phyloP scores from a whole-genome alignment of 2,113 vertebrate species.

The Anarrhichthys ocellatus region DNA sequence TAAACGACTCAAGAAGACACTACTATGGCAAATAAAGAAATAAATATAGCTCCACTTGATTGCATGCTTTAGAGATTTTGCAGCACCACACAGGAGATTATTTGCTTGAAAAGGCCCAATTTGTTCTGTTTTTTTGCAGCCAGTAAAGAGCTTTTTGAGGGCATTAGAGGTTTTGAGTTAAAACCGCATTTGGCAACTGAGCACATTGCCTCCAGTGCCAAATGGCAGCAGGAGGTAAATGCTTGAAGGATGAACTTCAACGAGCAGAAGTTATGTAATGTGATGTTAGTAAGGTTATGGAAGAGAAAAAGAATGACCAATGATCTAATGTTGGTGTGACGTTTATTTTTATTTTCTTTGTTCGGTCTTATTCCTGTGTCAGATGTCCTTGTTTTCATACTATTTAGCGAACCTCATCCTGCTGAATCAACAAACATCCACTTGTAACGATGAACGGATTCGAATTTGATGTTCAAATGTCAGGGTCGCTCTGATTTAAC shows the following conservation, averaged over 20 bases:
- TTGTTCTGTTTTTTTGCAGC: not conserved
- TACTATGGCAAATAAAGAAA: not conserved
- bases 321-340: not conserved
- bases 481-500: not conserved
- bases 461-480: not conserved
- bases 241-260: slow-evolving; percentile 16
- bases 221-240: slow-evolving; percentile 23
- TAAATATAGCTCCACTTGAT: no score
- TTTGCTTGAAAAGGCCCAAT: slow-evolving; percentile 15
- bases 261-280: slow-evolving; percentile 20
- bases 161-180: slow-evolving; percentile 17
- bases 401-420: not conserved
- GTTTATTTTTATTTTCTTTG: not conserved
- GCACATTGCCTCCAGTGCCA: not conserved
- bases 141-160: slow-evolving; percentile 4
- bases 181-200: slow-evolving; percentile 20
- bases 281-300: not conserved
- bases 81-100: not conserved
- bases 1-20: no score
- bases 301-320: not conserved
- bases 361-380: not conserved
- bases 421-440: not conserved
- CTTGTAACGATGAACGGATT: not conserved
- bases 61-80: not conserved
- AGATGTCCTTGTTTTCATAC: not conserved